Conservation (phyloP, 1,140 invertebrate species). For the Megalonaias nervosa region DNA sequence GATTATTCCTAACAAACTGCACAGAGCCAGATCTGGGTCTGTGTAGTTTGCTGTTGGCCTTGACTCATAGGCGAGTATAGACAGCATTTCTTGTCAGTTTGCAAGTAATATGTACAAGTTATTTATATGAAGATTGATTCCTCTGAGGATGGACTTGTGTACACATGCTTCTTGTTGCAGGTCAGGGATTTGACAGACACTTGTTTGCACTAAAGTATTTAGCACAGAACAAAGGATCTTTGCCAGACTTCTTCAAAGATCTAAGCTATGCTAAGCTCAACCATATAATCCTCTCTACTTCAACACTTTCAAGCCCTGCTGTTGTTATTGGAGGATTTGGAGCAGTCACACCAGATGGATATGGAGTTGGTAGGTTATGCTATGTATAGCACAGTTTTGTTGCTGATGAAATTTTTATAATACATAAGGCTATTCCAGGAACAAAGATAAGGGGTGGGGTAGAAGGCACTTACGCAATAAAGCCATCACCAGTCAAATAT, state of each 20-base stretch:
- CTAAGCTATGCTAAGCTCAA: constrained; percentile 87
- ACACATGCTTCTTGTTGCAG: constrained; percentile 66
- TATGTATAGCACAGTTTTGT: no score
- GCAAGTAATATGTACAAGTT: no score
- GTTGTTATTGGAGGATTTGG: constrained; percentile 95
- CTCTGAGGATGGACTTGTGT: not conserved
- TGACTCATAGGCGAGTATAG: no score
- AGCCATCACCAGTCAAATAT: no score
- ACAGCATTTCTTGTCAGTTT: no score
- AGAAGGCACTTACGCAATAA: no score
- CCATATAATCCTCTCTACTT: constrained; percentile 95
- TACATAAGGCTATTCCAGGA: no score
- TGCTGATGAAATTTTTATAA: no score
- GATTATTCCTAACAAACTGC: no score
- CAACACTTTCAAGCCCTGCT: constrained; percentile 90
- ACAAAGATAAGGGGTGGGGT: no score
- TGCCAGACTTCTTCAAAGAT: constrained; percentile 84
- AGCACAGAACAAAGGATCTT: constrained; percentile 75
- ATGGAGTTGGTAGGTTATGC: constrained; percentile 84
- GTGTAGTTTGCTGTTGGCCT: no score
- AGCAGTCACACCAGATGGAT: constrained; percentile 91
- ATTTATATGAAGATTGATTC: not conserved
- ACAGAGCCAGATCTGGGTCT: no score
- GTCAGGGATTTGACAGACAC: constrained; percentile 97
- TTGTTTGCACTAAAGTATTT: constrained; percentile 85